A percentile compares a stretch with the other conserved stretches of the same genome.
phyloP scores from a whole-genome alignment of 2,113 vertebrate genomes.

The Phycodurus eques region DNA sequence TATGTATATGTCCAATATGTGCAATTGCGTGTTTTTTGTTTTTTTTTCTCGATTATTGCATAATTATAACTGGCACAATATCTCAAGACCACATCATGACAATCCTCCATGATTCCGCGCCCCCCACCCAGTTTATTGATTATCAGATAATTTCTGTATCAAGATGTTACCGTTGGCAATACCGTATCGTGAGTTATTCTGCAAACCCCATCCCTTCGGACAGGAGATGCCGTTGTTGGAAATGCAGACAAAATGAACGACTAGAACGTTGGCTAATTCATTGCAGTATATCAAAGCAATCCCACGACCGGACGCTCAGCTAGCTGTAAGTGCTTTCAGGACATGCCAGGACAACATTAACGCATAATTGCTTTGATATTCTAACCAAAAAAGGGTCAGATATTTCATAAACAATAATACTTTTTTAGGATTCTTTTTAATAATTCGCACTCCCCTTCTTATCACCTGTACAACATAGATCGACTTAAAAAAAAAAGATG shows the following conservation, averaged over 20 bases:
- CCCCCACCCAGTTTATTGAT: no score
- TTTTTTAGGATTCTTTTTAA: background rate
- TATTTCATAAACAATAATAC: background rate
- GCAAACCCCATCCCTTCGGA: background rate
- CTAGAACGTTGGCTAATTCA: background rate
- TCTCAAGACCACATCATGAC: no score
- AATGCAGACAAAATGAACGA: no score
- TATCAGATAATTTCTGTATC: no score
- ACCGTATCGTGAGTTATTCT: background rate
- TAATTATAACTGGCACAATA: no score
- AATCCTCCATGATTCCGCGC: no score
- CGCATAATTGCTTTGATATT: background rate
- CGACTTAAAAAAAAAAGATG: conserved; percentile 22
- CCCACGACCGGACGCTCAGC: background rate
- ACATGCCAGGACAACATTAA: background rate
- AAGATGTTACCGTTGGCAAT: no score
- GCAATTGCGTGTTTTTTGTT: no score
- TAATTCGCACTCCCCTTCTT: background rate
- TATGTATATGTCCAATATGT: no score
- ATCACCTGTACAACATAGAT: conserved; percentile 14
- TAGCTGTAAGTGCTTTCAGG: background rate
- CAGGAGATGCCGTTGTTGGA: no score
- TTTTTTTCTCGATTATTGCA: no score
- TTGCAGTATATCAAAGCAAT: background rate
- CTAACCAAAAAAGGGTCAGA: conserved; percentile 1